phyloP scores from a whole-genome alignment of 1,140 invertebrate species.

The Drosophila santomea region DNA sequence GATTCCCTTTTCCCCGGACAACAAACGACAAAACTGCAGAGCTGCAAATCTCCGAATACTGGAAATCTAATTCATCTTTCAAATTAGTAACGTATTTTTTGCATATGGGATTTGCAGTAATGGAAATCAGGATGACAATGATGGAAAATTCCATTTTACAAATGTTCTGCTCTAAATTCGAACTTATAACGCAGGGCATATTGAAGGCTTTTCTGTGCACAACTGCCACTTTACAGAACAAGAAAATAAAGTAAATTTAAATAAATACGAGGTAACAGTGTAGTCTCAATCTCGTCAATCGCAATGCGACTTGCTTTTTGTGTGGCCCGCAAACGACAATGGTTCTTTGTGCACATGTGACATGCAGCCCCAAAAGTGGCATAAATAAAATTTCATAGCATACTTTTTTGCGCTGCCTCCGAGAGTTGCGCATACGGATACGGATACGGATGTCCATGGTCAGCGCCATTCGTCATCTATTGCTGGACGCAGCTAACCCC shows the following conservation, averaged over 20 bases:
- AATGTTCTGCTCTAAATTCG: background rate
- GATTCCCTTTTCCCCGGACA: constrained; percentile 24
- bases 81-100: constrained; percentile 73
- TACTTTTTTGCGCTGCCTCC: constrained; percentile 51
- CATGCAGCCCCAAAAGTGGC: constrained; percentile 75
- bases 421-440: constrained; percentile 18
- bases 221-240: too few relatives aligned
- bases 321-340: constrained; percentile 33
- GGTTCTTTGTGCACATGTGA: constrained; percentile 55
- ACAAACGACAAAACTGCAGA: constrained; percentile 52
- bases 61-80: constrained; percentile 79
- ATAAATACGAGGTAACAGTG: constrained; percentile 4
- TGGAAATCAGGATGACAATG: background rate
- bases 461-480: constrained; percentile 47
- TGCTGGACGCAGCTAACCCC: constrained; percentile 20
- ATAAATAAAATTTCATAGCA: constrained; percentile 75
- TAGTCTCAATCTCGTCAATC: too few relatives aligned
- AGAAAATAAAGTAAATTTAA: too few relatives aligned
- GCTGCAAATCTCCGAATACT: constrained; percentile 66
- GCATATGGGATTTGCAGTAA: constrained; percentile 27
- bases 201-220: too few relatives aligned
- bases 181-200: background rate
- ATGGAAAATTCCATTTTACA: background rate
- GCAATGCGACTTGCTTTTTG: constrained; percentile 17
- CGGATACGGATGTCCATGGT: constrained; percentile 12